These are phyloP conservation scores for Pteromalus puparum DNA, from an alignment of 1,140 invertebrate species.

Conservation along the genomic window DNA sequence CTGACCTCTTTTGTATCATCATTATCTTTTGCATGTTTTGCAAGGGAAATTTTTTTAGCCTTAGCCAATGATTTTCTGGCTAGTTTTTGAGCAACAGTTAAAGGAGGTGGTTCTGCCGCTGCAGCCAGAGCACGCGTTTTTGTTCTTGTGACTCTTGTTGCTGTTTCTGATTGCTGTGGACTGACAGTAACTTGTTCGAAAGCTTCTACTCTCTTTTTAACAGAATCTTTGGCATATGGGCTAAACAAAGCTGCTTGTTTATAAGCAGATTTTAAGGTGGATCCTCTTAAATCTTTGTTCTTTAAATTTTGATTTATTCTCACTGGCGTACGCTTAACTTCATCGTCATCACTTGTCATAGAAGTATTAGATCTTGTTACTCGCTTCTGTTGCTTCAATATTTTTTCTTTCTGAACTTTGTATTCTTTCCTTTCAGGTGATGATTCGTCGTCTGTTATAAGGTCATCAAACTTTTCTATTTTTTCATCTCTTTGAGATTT, in stretches of 20 bases:
- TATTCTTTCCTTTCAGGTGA: conserved; percentile 62
- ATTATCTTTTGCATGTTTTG: conserved; percentile 59
- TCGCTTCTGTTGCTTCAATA: conserved; percentile 39
- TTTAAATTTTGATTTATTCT: not conserved
- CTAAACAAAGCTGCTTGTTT: conserved; percentile 71
- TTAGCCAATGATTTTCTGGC: conserved; percentile 68
- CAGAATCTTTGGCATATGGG: conserved; percentile 78
- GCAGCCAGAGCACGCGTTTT: conserved; percentile 68
- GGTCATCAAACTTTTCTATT: conserved; percentile 56
- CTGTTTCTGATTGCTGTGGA: conserved; percentile 58
- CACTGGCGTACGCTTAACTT: conserved; percentile 55
- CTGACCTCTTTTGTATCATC: conserved; percentile 67
- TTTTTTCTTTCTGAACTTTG: conserved; percentile 39
- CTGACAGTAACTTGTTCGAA: conserved; percentile 75
- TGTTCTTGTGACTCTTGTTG: conserved; percentile 69
- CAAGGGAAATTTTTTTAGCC: conserved; percentile 67
- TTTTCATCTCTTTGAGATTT: not conserved
- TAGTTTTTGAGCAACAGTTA: conserved; percentile 59
- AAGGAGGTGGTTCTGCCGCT: conserved; percentile 15
- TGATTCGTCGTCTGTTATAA: conserved; percentile 72
- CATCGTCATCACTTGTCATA: conserved; percentile 57
- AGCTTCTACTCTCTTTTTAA: conserved; percentile 79
- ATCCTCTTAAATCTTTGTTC: conserved; percentile 32
- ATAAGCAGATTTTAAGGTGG: conserved; percentile 46
- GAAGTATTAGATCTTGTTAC: conserved; percentile 49